Conservation (phyloP, 2,113 vertebrate species). For the Polyodon spathula region DNA sequence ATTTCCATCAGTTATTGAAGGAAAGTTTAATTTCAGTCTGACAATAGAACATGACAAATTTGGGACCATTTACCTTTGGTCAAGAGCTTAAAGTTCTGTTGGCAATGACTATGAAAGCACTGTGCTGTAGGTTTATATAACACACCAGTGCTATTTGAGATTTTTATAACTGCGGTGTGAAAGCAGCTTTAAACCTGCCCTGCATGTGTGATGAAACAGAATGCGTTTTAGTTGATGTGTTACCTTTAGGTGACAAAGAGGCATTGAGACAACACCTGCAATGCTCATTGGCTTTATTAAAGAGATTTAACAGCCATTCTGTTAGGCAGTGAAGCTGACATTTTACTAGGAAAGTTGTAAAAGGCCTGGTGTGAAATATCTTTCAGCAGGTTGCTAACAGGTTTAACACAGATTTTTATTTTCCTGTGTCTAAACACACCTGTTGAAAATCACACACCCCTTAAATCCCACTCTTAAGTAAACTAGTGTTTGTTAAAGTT, state of each 20-base stretch:
- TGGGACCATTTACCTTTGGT: too few relatives aligned
- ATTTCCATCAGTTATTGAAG: too few relatives aligned
- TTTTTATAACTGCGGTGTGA: conserved; percentile 15
- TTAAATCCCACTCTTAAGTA: neutral
- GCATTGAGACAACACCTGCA: conserved; percentile 43
- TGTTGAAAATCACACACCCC: conserved; percentile 19
- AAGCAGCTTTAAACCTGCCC: conserved; percentile 14
- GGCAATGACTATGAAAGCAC: too few relatives aligned
- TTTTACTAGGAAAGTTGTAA: conserved; percentile 35
- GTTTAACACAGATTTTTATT: conserved; percentile 34
- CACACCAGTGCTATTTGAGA: too few relatives aligned
- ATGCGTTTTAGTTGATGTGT: conserved; percentile 13
- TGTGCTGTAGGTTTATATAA: too few relatives aligned
- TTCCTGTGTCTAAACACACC: conserved; percentile 33
- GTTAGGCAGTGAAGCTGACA: conserved; percentile 35
- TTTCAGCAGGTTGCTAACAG: conserved; percentile 20
- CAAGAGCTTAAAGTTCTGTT: neutral
- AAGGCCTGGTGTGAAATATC: conserved; percentile 39
- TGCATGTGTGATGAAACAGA: conserved; percentile 16
- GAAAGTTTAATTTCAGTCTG: too few relatives aligned
- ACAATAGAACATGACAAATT: too few relatives aligned
- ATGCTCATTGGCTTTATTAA: conserved; percentile 34
- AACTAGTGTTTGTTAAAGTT: too few relatives aligned
- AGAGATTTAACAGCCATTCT: conserved; percentile 39
- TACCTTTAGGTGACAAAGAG: conserved; percentile 41